These are phyloP conservation scores for Nyctibius bracteatus DNA, from an alignment of 2,113 vertebrate species.

Conservation along the genomic window DNA sequence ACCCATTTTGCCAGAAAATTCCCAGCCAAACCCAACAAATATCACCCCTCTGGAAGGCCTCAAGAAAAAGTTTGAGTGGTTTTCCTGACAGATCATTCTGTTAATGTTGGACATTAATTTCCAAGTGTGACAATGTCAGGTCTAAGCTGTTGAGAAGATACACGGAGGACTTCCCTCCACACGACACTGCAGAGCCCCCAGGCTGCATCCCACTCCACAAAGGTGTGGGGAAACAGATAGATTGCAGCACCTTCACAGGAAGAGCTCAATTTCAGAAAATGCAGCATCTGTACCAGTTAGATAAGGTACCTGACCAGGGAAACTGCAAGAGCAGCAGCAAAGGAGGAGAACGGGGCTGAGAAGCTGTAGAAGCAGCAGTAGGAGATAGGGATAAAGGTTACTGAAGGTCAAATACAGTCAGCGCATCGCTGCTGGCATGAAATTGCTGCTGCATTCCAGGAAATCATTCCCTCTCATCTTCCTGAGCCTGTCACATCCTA, in stretches of 20 bases:
- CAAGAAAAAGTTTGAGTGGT: neutral
- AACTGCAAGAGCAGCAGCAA: neutral
- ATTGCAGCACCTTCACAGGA: neutral
- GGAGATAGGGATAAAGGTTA: conserved; percentile 42
- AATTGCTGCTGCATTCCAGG: conserved; percentile 62
- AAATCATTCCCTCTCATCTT: conserved; percentile 58
- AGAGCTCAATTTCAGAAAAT: neutral
- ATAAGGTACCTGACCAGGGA: neutral
- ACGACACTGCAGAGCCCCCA: fast-evolving
- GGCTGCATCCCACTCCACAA: neutral
- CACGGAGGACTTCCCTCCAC: neutral
- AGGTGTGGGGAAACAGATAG: neutral
- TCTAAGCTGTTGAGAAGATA: neutral
- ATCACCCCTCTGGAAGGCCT: neutral
- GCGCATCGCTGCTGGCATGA: conserved; percentile 37
- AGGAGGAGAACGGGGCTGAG: neutral
- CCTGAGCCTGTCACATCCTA: conserved; percentile 58
- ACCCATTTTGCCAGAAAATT: neutral
- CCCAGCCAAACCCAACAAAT: neutral
- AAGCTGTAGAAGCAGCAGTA: conserved; percentile 22
- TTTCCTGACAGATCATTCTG: neutral
- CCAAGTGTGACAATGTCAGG: neutral
- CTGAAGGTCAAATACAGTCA: conserved; percentile 57
- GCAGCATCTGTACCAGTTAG: neutral
- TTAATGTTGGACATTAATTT: neutral